Evolutionary conservation across 1,140 invertebrate genomes (phyloP), one percentile per base, ranked within the genome.

Genomic region (Liolophura sinensis): DNA sequence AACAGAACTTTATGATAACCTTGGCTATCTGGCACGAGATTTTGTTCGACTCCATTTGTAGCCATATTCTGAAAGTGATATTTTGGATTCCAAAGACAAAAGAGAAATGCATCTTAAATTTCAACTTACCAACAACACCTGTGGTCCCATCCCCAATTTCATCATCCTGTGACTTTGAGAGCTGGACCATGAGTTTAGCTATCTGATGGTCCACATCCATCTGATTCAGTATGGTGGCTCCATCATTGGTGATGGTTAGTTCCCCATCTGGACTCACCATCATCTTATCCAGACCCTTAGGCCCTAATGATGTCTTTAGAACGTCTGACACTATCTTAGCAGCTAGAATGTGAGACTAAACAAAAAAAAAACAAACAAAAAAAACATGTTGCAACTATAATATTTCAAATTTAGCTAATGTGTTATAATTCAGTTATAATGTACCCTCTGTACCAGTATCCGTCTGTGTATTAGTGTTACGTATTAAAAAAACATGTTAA

Each of bases 121-220:
- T 46, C 16, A 52, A 67, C 84, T 73, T 77, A 91, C 89, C 94
- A 64, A 99, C 97, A 78, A 99, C 98, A 27, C 97, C 97, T 62
- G 98, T 99, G 16, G 98, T 99, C 51, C 98, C 98, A 88, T 99
- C 98, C 25, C 98, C 97, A 81, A 99, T 99, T 88, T 99, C 98
- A 87, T 99, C 96, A 86, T 99, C 98, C 84, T 99, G 97, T 65
- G 96, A 98, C 83, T 99, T 96, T 16, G 95, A 96, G 54, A 99
- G 85, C 80, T 99, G 95, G 18, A 99, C 97, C 90, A 99, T 93
- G 6, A 99, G 85, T 81, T 99, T 99, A 31, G 95, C 97, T 78
- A 99, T 96, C 88, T 99, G 83, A 85, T 99, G 96, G 22, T 99
- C 95, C 16, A 99, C 95, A 86, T 99, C 97, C 98, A 99, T 99